These are phyloP conservation scores for Philotrypesis tridentata DNA, from an alignment of 1,140 invertebrate genomes.

Conservation along the genomic window DNA sequence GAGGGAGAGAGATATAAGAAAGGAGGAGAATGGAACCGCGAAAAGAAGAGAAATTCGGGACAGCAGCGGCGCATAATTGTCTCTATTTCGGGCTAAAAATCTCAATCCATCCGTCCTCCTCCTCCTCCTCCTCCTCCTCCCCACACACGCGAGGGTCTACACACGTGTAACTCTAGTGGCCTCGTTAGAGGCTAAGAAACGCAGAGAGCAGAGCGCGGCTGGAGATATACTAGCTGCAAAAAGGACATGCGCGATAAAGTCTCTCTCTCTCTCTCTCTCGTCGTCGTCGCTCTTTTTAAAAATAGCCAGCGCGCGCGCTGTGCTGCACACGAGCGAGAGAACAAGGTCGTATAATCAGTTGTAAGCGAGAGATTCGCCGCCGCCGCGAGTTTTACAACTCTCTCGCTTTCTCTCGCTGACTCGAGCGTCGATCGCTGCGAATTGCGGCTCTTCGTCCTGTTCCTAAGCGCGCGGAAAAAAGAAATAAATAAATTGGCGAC, in stretches of 20 bases:
- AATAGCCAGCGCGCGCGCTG: background rate
- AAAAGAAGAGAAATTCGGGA: background rate
- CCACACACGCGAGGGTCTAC: background rate
- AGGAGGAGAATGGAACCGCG: background rate
- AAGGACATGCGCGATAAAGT: slow-evolving; percentile 3
- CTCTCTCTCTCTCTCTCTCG: background rate
- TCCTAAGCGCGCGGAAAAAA: too few species aligned
- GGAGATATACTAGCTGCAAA: background rate
- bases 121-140: too few species aligned
- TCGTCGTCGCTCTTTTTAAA: too few species aligned
- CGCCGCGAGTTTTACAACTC: background rate
- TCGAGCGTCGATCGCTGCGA: slow-evolving; percentile 8
- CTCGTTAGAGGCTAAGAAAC: slow-evolving; percentile 18
- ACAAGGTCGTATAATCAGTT: slow-evolving; percentile 36
- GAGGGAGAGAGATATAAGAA: too few species aligned
- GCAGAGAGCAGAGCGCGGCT: background rate
- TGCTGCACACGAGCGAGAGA: background rate
- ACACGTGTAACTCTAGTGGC: background rate
- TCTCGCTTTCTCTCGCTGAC: too few species aligned
- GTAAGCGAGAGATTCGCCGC: slow-evolving; percentile 4
- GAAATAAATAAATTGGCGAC: too few species aligned
- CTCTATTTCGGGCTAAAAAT: background rate
- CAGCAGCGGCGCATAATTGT: background rate
- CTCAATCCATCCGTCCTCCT: background rate
- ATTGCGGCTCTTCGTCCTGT: background rate